Percentiles rank a stretch among this genome's conserved stretches.
phyloP scores from a whole-genome alignment of 2,113 vertebrate species.

The Mola mola region DNA sequence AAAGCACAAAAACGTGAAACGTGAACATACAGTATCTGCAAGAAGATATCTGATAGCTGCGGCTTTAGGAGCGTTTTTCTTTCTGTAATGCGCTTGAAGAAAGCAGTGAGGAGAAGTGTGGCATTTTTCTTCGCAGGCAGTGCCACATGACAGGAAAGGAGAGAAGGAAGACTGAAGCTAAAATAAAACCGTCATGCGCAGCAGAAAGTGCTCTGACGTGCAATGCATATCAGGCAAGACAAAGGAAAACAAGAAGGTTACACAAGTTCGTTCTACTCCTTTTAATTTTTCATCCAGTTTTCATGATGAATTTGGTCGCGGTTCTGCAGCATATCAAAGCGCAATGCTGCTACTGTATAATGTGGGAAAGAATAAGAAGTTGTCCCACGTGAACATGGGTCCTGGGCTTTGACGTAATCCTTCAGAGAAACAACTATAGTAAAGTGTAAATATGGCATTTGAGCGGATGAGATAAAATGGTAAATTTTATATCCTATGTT shows the following conservation, averaged over 20 bases:
- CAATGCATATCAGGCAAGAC: no score
- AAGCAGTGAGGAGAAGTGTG: constrained; percentile 17
- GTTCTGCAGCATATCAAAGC: constrained; percentile 30
- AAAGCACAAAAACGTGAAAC: no score
- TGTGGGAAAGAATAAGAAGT: constrained; percentile 16
- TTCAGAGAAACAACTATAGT: no score
- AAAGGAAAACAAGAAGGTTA: no score
- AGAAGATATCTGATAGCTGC: constrained; percentile 10
- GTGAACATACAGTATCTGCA: no score
- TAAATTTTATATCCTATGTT: not conserved
- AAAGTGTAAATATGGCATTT: not conserved
- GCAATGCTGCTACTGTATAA: constrained; percentile 12
- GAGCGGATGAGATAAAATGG: not conserved
- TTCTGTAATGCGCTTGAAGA: constrained; percentile 2
- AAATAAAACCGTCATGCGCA: no score
- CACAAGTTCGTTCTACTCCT: no score
- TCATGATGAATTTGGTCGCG: constrained; percentile 19
- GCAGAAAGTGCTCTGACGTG: no score
- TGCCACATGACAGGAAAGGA: constrained; percentile 14
- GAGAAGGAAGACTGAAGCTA: not conserved
- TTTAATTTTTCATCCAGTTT: no score
- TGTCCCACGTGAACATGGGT: constrained; percentile 1
- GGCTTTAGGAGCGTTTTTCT: constrained; percentile 26
- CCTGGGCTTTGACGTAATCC: constrained; percentile 11
- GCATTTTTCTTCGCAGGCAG: not conserved